phyloP scores from a whole-genome alignment of 2,113 vertebrate genomes.

The Lepidothrix coronata region DNA sequence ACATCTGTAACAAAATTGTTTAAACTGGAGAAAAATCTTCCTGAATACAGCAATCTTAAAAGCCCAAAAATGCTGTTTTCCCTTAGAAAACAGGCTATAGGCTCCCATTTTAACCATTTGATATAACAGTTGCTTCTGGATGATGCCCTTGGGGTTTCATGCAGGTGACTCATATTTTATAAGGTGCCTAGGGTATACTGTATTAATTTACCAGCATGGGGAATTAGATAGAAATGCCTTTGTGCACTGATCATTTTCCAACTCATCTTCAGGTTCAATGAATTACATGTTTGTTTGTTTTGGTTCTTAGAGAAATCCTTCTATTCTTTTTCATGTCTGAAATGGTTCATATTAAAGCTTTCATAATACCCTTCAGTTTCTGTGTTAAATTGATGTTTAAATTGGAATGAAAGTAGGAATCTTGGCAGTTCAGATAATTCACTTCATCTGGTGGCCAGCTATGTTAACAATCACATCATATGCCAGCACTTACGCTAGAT shows the following conservation, averaged over 20 bases:
- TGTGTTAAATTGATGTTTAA: conserved; percentile 81
- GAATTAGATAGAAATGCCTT: not conserved
- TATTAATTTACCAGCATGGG: not conserved
- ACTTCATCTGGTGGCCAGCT: conserved; percentile 84
- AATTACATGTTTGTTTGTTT: conserved; percentile 64
- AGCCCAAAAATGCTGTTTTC: not conserved
- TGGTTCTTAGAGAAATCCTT: conserved; percentile 43
- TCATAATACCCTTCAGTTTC: conserved; percentile 79
- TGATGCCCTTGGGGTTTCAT: not conserved
- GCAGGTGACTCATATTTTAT: not conserved
- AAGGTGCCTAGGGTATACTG: not conserved
- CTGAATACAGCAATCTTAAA: not conserved
- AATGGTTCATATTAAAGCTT: conserved; percentile 75
- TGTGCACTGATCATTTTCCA: conserved; percentile 14
- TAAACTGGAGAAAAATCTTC: not conserved
- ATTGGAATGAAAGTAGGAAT: conserved; percentile 79
- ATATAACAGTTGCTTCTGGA: not conserved
- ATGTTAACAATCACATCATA: conserved; percentile 81
- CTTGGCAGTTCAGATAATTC: conserved; percentile 81
- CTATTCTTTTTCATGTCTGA: conserved; percentile 66
- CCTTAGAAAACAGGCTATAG: not conserved
- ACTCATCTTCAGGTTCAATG: conserved; percentile 41
- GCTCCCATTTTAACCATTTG: not conserved
- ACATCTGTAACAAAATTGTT: not conserved
- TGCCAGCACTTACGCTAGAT: conserved; percentile 76